These are phyloP conservation scores for Tapirus indicus DNA, from an alignment of 2,797 vertebrate species.

Conservation along the genomic window DNA sequence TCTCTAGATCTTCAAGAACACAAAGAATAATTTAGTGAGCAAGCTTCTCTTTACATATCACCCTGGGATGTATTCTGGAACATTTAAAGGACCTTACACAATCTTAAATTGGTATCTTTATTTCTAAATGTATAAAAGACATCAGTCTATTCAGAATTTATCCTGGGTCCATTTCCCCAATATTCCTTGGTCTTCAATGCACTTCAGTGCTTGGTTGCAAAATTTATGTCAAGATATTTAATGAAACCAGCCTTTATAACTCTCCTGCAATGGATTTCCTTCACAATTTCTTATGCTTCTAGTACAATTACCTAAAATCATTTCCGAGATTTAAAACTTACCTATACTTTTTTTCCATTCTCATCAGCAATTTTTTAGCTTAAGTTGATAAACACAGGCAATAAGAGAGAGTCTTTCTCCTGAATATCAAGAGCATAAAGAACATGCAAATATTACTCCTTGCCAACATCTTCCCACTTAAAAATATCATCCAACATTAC, in stretches of 20 bases:
- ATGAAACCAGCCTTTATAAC: neutral
- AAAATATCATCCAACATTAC: neutral
- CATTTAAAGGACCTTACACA: neutral
- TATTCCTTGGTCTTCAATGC: neutral
- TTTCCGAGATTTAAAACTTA: conserved; percentile 25
- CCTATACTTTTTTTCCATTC: neutral
- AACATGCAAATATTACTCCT: neutral
- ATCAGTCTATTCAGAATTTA: neutral
- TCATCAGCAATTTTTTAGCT: conserved; percentile 42
- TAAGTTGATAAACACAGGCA: neutral
- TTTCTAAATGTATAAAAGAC: neutral
- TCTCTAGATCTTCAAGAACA: conserved; percentile 17
- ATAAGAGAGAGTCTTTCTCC: neutral
- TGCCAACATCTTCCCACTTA: neutral
- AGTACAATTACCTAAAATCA: conserved; percentile 40
- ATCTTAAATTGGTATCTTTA: neutral
- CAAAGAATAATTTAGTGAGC: neutral
- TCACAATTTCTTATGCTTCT: neutral
- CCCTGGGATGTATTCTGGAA: neutral
- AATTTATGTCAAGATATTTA: neutral
- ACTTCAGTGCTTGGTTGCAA: neutral
- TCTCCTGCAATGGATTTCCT: neutral
- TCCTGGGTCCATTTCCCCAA: neutral
- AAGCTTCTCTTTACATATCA: neutral
- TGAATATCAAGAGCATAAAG: neutral